phyloP scores from a whole-genome alignment of 2,888 invertebrate genomes.

The Oeneis ivallda region DNA sequence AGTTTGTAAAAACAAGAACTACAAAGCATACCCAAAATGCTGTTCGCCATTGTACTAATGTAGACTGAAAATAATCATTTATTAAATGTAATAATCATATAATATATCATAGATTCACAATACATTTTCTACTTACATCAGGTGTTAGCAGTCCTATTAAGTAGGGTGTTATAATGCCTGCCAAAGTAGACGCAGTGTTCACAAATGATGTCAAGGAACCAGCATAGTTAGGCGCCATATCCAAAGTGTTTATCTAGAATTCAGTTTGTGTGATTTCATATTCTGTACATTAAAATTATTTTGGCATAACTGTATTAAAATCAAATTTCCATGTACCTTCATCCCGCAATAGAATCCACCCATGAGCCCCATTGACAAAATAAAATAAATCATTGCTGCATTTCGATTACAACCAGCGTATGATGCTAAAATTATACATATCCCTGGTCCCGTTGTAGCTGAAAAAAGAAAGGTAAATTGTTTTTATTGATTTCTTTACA shows the following conservation, averaged over 20 bases:
- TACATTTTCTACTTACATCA: constrained; percentile 54
- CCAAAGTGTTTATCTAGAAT: constrained; percentile 39
- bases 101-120: neutral
- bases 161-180: constrained; percentile 54
- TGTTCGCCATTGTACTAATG: constrained; percentile 67
- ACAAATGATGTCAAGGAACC: constrained; percentile 79
- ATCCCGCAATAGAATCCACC: constrained; percentile 82
- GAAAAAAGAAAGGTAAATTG: constrained; percentile 31
- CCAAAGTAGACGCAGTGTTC: constrained; percentile 75
- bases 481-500: no score
- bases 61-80: constrained; percentile 54
- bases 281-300: neutral
- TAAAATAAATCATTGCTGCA: constrained; percentile 68
- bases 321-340: constrained; percentile 62
- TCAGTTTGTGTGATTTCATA: no score
- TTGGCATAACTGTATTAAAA: neutral
- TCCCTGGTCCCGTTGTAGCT: constrained; percentile 79
- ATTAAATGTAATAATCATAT: neutral
- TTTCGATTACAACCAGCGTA: constrained; percentile 74
- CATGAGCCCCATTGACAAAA: constrained; percentile 78
- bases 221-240: constrained; percentile 74
- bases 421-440: constrained; percentile 54
- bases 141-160: constrained; percentile 72
- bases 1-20: constrained; percentile 79
- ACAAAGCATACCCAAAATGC: constrained; percentile 85